Base-by-base conservation (phyloP, 2,797 vertebrate genomes). In the Coreius guichenoti region DNA sequence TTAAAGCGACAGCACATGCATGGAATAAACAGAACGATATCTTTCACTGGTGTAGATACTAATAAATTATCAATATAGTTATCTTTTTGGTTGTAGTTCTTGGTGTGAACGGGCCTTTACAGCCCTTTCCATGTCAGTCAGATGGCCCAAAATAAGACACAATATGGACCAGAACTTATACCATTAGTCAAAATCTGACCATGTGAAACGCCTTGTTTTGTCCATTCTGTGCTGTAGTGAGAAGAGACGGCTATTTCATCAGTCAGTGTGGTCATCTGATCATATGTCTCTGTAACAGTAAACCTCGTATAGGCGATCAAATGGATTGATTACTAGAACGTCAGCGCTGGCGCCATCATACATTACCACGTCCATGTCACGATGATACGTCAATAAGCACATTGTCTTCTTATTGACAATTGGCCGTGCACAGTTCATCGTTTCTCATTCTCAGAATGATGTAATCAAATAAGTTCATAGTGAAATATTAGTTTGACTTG, bases 261-360 rank as follows among this genome's bases (percentile, higher is more conserved):
- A 82, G 84, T 86, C 92, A 92, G 92, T 90, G 91, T 86, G 84
- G 69, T 85, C 86, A 85, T 81, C 78, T 86, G 80, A 87, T 87
- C 86, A 83, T 84, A 83, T 89, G 85, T 72, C 63, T 78, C 47
- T 69, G 89, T 88, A 88, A 89, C 84, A 65, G 79, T 87, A 87
- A 82, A 89, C 73, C 72, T 79, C 76, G 74, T 83, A 81, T 70
- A 81, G 68, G 73, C 73, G 69, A 86, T 89, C 85, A 87, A 29
- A 77, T 76, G 81, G 86, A 90, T 90, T 87, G 89, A 90, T 88
- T 90, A 92, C 89, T 85, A 87, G 89, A 91, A 92, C 88, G 90
- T 91, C 91, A 90, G 80, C 73, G 85, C 88, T 83, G 81, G 79
- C 82, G 65, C 79, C 82, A 88, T 23, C 70, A 68, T 45, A 78